Evolutionary conservation across 1,140 invertebrate species (phyloP).

Genomic region (Hypsibius dujardini): DNA sequence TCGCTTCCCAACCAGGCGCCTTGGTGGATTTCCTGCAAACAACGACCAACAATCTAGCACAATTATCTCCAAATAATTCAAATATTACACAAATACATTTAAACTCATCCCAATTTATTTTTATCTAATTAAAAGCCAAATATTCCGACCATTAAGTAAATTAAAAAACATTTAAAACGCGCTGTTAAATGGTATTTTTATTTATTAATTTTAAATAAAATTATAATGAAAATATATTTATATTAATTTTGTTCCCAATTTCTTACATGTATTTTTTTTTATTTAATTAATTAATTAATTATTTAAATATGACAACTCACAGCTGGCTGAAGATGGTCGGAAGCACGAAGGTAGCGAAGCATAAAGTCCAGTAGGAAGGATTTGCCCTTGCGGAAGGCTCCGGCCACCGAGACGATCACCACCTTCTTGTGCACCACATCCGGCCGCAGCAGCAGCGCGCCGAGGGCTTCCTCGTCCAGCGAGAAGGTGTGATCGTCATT

Average conservation of each 20-base stretch:
- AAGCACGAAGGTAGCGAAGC: constrained; percentile 51
- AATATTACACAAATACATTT: no score
- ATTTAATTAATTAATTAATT: no score
- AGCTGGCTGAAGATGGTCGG: background rate
- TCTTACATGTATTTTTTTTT: no score
- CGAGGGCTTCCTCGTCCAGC: constrained; percentile 69
- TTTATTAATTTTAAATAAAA: no score
- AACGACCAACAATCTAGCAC: no score
- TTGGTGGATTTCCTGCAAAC: constrained; percentile 20
- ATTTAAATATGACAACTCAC: no score
- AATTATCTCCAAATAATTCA: no score
- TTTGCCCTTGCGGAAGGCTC: constrained; percentile 93
- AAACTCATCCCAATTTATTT: no score
- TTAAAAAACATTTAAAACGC: no score
- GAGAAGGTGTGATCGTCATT: constrained; percentile 75
- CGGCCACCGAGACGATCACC: constrained; percentile 79
- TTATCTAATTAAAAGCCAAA: no score
- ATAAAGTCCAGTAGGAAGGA: constrained; percentile 83
- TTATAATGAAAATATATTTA: constrained; percentile 1
- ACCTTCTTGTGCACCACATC: constrained; percentile 56
- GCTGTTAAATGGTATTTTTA: no score
- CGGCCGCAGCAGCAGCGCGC: constrained; percentile 56
- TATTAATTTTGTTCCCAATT: constrained; percentile 18
- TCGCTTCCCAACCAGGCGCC: constrained; percentile 35
- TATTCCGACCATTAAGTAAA: no score